Percentiles rank a stretch among this genome's conserved stretches.
phyloP scores from a whole-genome alignment of 37 sponge, comb jelly and placozoan species.

The Beroe forskalii region DNA sequence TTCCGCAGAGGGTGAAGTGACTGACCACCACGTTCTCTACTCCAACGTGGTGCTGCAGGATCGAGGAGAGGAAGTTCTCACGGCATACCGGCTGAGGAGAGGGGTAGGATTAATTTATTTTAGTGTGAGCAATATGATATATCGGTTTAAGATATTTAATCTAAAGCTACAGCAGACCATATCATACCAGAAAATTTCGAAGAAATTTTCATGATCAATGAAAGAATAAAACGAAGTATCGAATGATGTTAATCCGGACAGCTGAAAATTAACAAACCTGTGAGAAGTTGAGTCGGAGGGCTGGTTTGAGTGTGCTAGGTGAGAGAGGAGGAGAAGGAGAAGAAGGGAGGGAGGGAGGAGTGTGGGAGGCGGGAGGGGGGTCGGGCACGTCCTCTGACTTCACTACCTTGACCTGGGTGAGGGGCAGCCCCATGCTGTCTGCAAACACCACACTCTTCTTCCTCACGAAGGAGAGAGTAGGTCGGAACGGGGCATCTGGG shows the following conservation, averaged over 20 bases:
- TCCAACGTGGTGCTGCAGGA: constrained; percentile 25
- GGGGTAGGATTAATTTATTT: neutral
- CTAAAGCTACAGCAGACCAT: no score
- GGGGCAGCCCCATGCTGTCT: constrained; percentile 37
- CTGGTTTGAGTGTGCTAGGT: neutral
- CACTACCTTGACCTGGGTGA: constrained; percentile 54
- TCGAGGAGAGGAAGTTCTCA: neutral
- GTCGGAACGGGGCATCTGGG: constrained; percentile 37
- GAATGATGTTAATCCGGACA: no score
- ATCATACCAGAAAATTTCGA: neutral
- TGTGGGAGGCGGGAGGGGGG: neutral
- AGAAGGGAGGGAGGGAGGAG: neutral
- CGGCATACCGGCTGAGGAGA: constrained; percentile 8
- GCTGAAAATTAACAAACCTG: no score
- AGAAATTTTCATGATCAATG: neutral
- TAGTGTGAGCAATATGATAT: no score
- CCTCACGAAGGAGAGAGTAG: neutral
- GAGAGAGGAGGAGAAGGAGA: neutral
- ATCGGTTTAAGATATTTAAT: no score
- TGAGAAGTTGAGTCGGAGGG: constrained; percentile 50
- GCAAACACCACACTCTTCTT: constrained; percentile 48
- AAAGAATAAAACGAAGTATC: no score
- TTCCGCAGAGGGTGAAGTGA: constrained; percentile 28
- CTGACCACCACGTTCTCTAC: constrained; percentile 26
- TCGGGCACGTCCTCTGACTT: neutral